phyloP scores from a whole-genome alignment of 2,888 invertebrate genomes.

The Drosophila infuscata region DNA sequence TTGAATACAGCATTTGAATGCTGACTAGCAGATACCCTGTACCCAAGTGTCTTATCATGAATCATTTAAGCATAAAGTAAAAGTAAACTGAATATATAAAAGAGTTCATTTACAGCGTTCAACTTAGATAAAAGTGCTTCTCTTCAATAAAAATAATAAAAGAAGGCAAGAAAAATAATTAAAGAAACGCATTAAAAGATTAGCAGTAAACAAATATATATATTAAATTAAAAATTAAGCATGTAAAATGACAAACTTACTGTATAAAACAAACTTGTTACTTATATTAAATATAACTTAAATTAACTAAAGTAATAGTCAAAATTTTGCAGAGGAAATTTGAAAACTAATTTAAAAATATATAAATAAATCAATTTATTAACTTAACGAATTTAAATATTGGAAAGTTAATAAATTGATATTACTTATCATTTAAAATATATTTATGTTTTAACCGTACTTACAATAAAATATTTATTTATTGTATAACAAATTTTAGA shows the following conservation, averaged over 20 bases:
- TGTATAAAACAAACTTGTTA: background rate
- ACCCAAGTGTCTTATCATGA: background rate
- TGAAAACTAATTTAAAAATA: too few relatives aligned
- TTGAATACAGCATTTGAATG: background rate
- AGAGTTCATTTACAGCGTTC: background rate
- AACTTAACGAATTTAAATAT: background rate
- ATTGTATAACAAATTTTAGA: too few relatives aligned
- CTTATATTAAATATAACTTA: background rate
- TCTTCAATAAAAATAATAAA: background rate
- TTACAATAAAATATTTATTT: background rate
- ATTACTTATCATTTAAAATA: background rate
- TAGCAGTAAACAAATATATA: too few relatives aligned
- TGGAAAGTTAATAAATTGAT: background rate
- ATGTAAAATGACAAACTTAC: too few relatives aligned
- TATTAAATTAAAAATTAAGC: too few relatives aligned
- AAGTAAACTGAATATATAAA: background rate
- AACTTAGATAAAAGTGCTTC: background rate
- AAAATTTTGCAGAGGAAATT: background rate
- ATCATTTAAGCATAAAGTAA: background rate
- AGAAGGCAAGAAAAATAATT: background rate
- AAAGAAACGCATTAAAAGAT: background rate
- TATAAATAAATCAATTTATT: background rate
- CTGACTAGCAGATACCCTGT: background rate
- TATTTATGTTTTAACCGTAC: background rate
- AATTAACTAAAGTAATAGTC: fast-evolving